Evolutionary conservation across 2,888 invertebrate species (phyloP), one percentile per base, ranked within the genome.

Genomic region (Selenia dentaria): DNA sequence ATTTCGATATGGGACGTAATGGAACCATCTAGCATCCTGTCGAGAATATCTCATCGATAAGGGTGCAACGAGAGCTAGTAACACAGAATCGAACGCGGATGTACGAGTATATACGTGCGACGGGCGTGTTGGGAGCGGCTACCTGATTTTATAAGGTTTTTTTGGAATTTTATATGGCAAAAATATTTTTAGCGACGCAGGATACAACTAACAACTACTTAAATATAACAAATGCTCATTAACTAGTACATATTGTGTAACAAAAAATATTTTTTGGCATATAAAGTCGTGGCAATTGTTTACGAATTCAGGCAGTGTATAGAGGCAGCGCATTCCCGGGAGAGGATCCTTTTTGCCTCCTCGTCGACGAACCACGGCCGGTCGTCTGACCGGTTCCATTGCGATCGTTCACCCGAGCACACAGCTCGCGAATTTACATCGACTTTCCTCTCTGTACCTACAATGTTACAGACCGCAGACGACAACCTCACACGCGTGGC

Each of bases 331-430:
- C 74, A 79, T 83, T 84, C 83, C 79, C 80, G 66, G n/a, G n/a
- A 72, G 78, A 76, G 77, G 75, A 79, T 82, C 77, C 80, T 84
- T 82, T 79, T 75, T 79, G 73, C 76, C 62, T 42, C 37, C 60
- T 42, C 25, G 37, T 28, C 13, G 12, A 33, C 40, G 44, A 10
- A 40, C 47, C 47, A 44, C 31, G 62, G 57, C 46, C 55, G 66
- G 67, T 61, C 54, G 73, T 74, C 69, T 62, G 75, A 86, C 86
- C 88, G 85, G 86, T 87, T 86, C 73, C 67, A 64, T 63, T 43
- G 74, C 76, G 87, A 83, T 64, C 88, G 79, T 88, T 88, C 84
- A 88, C 87, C 82, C 81, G 75, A 67, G 59, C 64, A 59, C 58
- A 60, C 55, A 64, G 65, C 63, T 79, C 71, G 83, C 79, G 67